These are phyloP conservation scores for Falco cherrug DNA, from an alignment of 2,797 vertebrate genomes.

Conservation along the genomic window DNA sequence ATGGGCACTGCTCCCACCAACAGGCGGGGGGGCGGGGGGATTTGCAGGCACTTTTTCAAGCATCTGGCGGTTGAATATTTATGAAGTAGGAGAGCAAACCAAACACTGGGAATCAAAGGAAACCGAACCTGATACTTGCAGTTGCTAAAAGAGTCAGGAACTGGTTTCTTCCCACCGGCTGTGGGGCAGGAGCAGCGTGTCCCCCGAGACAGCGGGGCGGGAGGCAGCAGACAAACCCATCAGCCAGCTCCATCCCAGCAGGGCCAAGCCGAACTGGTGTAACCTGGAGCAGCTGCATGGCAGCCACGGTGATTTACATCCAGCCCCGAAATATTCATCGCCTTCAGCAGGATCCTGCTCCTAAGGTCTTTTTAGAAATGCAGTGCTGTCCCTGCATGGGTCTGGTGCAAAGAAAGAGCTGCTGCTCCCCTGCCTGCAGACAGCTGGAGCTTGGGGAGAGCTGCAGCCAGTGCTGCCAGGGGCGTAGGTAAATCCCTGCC, in stretches of 20 bases:
- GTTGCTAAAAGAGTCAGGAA: neutral
- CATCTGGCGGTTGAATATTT: slow-evolving; percentile 1
- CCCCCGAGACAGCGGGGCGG: accelerated
- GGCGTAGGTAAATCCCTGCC: neutral
- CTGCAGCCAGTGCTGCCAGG: neutral
- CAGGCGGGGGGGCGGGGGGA: neutral
- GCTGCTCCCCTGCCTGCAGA: neutral
- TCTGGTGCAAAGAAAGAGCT: neutral
- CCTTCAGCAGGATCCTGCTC: neutral
- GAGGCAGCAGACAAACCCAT: neutral
- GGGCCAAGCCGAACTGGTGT: neutral
- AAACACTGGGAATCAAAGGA: neutral
- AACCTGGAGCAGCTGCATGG: neutral
- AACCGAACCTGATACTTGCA: neutral
- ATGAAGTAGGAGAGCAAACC: slow-evolving; percentile 20
- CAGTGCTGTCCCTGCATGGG: accelerated
- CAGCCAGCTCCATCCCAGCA: neutral
- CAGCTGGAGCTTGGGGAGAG: neutral
- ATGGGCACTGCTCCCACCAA: neutral
- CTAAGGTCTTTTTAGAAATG: neutral
- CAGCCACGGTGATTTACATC: neutral
- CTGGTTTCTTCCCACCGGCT: neutral
- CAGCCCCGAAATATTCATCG: neutral
- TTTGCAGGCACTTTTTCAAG: neutral
- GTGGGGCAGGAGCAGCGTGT: neutral